Percentiles rank a stretch among this genome's conserved stretches.
Evolutionary conservation across 1,140 invertebrate genomes (phyloP).

Genomic region (Euura saliciscinereae): DNA sequence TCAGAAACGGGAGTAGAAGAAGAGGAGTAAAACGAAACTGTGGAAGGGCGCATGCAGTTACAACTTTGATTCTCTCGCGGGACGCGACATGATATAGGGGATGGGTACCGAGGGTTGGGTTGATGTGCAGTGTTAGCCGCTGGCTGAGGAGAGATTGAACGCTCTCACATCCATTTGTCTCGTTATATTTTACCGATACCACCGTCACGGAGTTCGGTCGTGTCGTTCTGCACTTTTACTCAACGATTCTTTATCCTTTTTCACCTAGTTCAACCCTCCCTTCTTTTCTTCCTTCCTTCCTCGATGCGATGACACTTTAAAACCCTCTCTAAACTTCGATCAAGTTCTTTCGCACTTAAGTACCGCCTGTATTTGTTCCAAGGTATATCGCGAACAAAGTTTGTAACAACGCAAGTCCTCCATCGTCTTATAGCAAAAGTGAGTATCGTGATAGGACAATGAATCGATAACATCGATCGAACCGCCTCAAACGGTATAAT

Average conservation of each 20-base stretch:
- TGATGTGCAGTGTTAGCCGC: constrained; percentile 17
- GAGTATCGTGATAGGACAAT: constrained; percentile 23
- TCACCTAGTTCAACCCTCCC: not conserved
- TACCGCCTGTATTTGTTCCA: too few species aligned
- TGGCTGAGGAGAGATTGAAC: constrained; percentile 15
- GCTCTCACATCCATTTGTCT: constrained; percentile 49
- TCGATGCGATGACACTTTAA: constrained; percentile 43
- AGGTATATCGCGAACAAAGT: too few species aligned
- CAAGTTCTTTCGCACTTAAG: constrained; percentile 24
- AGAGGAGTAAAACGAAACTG: constrained; percentile 13
- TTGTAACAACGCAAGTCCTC: too few species aligned
- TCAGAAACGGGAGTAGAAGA: constrained; percentile 14
- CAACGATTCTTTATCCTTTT: too few species aligned
- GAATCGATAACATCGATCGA: not conserved
- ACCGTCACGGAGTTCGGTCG: constrained; percentile 9
- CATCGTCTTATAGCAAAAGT: too few species aligned
- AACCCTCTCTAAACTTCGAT: constrained; percentile 44
- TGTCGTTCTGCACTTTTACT: not conserved
- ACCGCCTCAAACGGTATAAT: not conserved
- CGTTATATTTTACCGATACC: constrained; percentile 50
- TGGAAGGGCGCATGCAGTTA: constrained; percentile 25
- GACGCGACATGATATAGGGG: not conserved
- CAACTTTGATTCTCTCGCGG: constrained; percentile 37
- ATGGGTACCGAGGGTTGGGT: not conserved
- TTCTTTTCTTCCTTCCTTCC: not conserved